phyloP scores from a whole-genome alignment of 2,113 vertebrate genomes.

The Oreotrochilus melanogaster region DNA sequence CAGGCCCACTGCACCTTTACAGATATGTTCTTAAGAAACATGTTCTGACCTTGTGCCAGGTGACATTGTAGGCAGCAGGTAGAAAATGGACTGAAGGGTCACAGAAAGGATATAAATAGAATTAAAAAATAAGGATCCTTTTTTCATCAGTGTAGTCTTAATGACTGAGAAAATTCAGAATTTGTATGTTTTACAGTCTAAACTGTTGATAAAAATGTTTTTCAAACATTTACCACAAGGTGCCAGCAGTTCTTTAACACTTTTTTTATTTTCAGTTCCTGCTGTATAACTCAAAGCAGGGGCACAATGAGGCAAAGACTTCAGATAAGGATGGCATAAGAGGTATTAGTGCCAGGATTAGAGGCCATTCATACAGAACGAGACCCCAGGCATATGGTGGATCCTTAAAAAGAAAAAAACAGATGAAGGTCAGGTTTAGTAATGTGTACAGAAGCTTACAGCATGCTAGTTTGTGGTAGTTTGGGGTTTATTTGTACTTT shows the following conservation, averaged over 20 bases:
- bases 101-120: neutral
- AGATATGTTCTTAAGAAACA: neutral
- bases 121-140: neutral
- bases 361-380: neutral
- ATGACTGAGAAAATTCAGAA: neutral
- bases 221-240: conserved; percentile 75
- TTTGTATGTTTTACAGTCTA: neutral
- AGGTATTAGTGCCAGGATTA: neutral
- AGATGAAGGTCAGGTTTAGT: neutral
- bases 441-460: neutral
- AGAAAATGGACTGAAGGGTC: neutral
- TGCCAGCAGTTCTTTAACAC: conserved; percentile 75
- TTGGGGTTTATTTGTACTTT: neutral
- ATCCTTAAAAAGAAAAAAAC: neutral
- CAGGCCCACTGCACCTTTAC: neutral
- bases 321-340: neutral
- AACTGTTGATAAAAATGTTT: conserved; percentile 62
- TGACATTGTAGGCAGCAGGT: neutral
- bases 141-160: neutral
- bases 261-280: conserved; percentile 56
- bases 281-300: neutral
- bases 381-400: neutral
- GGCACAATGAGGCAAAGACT: neutral
- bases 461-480: neutral
- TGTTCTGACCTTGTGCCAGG: neutral